These are phyloP conservation scores for Lithosia quadra DNA, from an alignment of 2,888 invertebrate genomes.

Conservation along the genomic window DNA sequence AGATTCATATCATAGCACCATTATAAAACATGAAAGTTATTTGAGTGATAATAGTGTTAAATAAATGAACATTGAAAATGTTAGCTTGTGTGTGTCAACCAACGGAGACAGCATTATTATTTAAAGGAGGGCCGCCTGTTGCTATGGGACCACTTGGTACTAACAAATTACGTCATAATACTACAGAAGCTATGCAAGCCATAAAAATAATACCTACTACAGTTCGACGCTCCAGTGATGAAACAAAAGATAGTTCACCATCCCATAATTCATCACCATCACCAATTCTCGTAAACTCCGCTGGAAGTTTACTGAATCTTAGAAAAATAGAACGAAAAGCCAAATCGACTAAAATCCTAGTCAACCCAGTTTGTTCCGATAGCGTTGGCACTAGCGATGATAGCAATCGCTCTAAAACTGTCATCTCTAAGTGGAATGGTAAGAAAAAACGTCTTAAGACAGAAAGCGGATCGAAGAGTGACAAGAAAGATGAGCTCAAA, in stretches of 20 bases:
- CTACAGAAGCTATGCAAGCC: conserved; percentile 72
- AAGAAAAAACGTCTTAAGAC: conserved; percentile 82
- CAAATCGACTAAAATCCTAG: conserved; percentile 83
- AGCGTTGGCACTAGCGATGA: conserved; percentile 78
- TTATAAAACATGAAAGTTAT: conserved; percentile 63
- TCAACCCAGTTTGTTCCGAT: conserved; percentile 82
- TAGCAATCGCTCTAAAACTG: conserved; percentile 74
- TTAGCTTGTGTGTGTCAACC: conserved; percentile 90
- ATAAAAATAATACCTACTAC: conserved; percentile 70
- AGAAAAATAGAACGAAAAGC: conserved; percentile 81
- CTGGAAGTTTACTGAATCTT: conserved; percentile 76
- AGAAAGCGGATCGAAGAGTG: conserved; percentile 58
- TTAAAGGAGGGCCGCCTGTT: conserved; percentile 84
- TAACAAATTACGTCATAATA: conserved; percentile 75
- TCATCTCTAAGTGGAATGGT: conserved; percentile 77
- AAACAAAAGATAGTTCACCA: conserved; percentile 68
- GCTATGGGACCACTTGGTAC: conserved; percentile 85
- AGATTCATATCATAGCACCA: conserved; percentile 25
- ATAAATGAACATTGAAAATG: conserved; percentile 83
- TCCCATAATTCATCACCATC: conserved; percentile 74
- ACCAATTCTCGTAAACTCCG: conserved; percentile 69
- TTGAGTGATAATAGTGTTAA: conserved; percentile 73
- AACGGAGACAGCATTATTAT: conserved; percentile 85
- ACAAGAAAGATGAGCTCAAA: conserved; percentile 63
- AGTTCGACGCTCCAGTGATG: conserved; percentile 67